Conservation (phyloP, 2,888 invertebrate species). For the Oxytorus armatus region DNA sequence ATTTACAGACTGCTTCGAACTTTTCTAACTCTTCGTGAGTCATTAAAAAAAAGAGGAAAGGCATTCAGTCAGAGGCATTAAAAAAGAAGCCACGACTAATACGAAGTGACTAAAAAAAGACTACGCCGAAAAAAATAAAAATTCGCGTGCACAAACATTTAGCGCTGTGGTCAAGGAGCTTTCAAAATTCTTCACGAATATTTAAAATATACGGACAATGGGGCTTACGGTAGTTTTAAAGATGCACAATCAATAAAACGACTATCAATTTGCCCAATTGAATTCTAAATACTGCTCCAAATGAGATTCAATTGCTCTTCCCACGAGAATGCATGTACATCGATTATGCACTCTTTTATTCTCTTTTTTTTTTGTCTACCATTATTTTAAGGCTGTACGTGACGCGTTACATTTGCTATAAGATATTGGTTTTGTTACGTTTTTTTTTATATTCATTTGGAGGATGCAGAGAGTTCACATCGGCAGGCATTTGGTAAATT, state of each 20-base stretch:
- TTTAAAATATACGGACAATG: background rate
- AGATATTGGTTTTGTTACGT: background rate
- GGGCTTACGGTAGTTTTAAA: too few species aligned
- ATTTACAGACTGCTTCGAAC: conserved; percentile 15
- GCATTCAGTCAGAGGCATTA: background rate
- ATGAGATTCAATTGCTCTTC: conserved; percentile 46
- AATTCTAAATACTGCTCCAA: conserved; percentile 38
- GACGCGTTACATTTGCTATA: conserved; percentile 19
- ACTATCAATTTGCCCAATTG: conserved; percentile 40
- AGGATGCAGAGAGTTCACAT: conserved; percentile 29
- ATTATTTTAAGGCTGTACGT: conserved; percentile 46
- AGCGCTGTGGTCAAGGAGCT: too few species aligned
- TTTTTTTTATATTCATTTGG: background rate
- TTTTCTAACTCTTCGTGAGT: conserved; percentile 19
- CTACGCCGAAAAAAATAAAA: background rate
- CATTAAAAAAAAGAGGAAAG: background rate
- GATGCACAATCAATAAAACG: conserved; percentile 28
- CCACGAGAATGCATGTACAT: conserved; percentile 54
- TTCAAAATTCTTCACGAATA: conserved; percentile 5
- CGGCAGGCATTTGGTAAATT: conserved; percentile 45
- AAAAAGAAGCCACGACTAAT: background rate
- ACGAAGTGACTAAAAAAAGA: background rate
- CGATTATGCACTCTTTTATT: conserved; percentile 50
- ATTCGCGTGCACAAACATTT: conserved; percentile 16
- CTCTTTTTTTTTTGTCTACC: conserved; percentile 30